Conservation (phyloP, 2,797 vertebrate species). For the Macropus fuliginosus region DNA sequence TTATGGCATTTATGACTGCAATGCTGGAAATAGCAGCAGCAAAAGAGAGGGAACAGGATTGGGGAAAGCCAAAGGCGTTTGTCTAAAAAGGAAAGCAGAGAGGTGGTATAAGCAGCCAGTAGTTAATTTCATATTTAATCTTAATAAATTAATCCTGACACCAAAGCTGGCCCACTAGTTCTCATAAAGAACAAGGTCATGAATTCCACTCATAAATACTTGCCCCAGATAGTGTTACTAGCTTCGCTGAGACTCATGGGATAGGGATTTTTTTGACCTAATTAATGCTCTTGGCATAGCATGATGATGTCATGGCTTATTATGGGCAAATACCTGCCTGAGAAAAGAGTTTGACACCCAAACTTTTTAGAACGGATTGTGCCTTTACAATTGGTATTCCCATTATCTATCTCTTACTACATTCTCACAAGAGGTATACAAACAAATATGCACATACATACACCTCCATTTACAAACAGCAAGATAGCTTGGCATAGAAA, state of each 20-base stretch:
- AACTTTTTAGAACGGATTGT: slow-evolving; percentile 1
- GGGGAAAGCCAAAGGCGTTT: background rate
- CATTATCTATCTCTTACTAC: slow-evolving; percentile 43
- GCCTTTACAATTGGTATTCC: slow-evolving; percentile 29
- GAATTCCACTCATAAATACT: background rate
- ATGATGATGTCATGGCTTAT: slow-evolving; percentile 32
- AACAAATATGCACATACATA: background rate
- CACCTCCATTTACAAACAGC: background rate
- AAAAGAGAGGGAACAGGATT: background rate
- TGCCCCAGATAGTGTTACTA: background rate
- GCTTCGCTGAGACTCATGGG: background rate
- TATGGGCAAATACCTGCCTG: slow-evolving; percentile 37
- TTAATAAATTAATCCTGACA: slow-evolving; percentile 19
- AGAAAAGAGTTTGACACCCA: slow-evolving; percentile 61
- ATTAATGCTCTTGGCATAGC: slow-evolving; percentile 63
- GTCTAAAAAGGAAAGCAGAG: background rate
- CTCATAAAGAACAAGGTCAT: background rate
- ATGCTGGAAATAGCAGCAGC: slow-evolving; percentile 3
- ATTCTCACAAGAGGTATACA: background rate
- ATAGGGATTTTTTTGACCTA: slow-evolving; percentile 61
- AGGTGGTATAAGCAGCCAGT: slow-evolving; percentile 1
- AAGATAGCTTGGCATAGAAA: background rate
- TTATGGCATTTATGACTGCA: background rate
- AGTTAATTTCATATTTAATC: slow-evolving; percentile 25
- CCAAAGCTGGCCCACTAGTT: background rate